A percentile compares a stretch with the other conserved stretches of the same genome.
These are phyloP conservation scores for Cataglyphis cursor DNA, from an alignment of 2,888 invertebrate genomes.

Conservation along the genomic window DNA sequence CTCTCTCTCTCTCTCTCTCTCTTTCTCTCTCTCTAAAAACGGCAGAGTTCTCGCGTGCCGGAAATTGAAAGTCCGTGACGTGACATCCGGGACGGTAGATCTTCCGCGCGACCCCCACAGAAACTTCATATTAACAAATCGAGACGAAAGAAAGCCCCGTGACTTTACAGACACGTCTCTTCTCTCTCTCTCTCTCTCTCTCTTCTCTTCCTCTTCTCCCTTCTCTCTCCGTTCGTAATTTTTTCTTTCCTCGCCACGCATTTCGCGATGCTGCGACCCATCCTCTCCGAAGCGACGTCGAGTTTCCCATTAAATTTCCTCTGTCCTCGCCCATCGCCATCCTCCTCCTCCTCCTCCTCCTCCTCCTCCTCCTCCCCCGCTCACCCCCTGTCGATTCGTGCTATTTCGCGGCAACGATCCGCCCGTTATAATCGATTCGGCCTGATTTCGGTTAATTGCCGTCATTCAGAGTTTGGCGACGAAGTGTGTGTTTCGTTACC, in stretches of 20 bases:
- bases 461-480: conserved; percentile 82
- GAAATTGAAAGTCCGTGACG: conserved; percentile 85
- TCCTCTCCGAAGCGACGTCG: conserved; percentile 55
- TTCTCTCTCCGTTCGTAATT: background rate
- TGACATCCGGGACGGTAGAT: conserved; percentile 78
- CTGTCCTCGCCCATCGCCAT: conserved; percentile 27
- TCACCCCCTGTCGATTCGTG: conserved; percentile 78
- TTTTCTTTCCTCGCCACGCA: conserved; percentile 26
- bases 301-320: conserved; percentile 80
- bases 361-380: background rate
- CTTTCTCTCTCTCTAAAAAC: conserved; percentile 25
- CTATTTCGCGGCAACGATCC: conserved; percentile 80
- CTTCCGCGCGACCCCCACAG: conserved; percentile 68
- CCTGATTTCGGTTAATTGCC: conserved; percentile 83
- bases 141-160: conserved; percentile 56
- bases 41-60: conserved; percentile 72
- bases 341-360: background rate
- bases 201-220: conserved; percentile 32
- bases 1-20: background rate
- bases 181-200: conserved; percentile 11
- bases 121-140: conserved; percentile 76
- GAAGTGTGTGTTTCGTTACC: conserved; percentile 39
- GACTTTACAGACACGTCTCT: conserved; percentile 46
- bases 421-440: conserved; percentile 83
- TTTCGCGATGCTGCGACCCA: conserved; percentile 47